Base-by-base conservation (phyloP, 2,113 vertebrate genomes). In the Prinia subflava region DNA sequence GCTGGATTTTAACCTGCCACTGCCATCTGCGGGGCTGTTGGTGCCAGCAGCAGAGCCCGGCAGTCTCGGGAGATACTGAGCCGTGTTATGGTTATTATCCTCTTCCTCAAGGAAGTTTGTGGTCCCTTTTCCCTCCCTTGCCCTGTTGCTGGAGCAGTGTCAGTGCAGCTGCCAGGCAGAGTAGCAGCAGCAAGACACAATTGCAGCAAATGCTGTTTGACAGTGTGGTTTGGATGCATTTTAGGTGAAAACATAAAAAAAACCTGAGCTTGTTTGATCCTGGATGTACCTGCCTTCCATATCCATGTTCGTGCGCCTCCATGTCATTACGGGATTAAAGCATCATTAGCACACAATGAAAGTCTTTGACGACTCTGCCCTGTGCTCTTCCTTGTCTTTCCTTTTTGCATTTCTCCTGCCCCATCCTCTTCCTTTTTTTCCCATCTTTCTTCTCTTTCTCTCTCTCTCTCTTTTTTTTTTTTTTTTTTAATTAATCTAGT, bases 11-110 rank as follows among this genome's bases (percentile, higher is more conserved):
- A 71, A 95, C 93, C 52, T 96, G 95, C 88, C 95, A 93, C 95
- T 96, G 95, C 96, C 96, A 93, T 19, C 96, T 96, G 89, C 79
- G 82, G 95, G 96, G 91, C 95, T 94, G 11, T 7, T 6, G 5
- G 3, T 44, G 96, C 56, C 78, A 83, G 68, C 5, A 15, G 82
- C 17, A 3, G 4, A 50, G 46, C 59, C 4, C 2, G 24, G 59
- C 42, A 1, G 25, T 6, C 82, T 47, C 42, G 1, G 42, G 77
- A 87, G 56, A 31, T 37, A 0, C 44, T 7, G 42, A 11, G 35
- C 65, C 5, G 1, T 2, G 46, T 4, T 13, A 1, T 1, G 31
- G 28, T 67, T 44, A 0, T 88, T 21, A 3, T 55, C 30, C 75
- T 44, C 42, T 47, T 55, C 75, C 93, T 41, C 59, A 17, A 25